Percentiles rank a stretch among this genome's conserved stretches.
phyloP scores from a whole-genome alignment of 2,113 vertebrate species.

The Mobula birostris region DNA sequence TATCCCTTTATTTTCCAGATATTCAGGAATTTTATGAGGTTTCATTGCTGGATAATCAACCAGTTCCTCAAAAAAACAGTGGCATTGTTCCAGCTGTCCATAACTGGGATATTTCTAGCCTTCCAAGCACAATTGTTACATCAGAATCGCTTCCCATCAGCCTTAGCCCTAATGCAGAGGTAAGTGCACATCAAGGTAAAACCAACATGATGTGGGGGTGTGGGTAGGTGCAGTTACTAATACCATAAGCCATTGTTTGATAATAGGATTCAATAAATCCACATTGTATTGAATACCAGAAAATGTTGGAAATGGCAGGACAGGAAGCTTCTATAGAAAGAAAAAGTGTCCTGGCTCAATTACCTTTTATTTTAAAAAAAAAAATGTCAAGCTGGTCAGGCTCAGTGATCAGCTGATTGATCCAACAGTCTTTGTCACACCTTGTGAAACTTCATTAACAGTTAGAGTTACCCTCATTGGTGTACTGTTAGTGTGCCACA shows the following conservation, averaged over 20 bases:
- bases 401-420: background rate
- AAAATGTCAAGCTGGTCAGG: background rate
- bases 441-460: background rate
- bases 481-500: background rate
- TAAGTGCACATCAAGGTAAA: slow-evolving; percentile 46
- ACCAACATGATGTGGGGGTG: background rate
- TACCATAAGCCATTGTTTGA: background rate
- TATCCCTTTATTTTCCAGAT: slow-evolving; percentile 56
- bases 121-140: slow-evolving; percentile 82
- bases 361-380: background rate
- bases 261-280: background rate
- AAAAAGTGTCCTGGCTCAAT: too few relatives aligned
- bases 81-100: slow-evolving; percentile 71
- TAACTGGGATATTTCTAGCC: slow-evolving; percentile 89
- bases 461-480: background rate
- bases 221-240: background rate
- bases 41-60: slow-evolving; percentile 92
- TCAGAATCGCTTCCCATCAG: slow-evolving; percentile 82
- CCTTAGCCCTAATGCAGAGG: slow-evolving; percentile 87
- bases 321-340: too few relatives aligned
- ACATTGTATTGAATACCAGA: background rate
- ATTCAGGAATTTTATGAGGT: slow-evolving; percentile 99
- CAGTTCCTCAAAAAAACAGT: slow-evolving; percentile 58
- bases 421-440: background rate
- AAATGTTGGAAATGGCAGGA: too few relatives aligned